These are phyloP conservation scores for Melanerpes aurifrons DNA, from an alignment of 2,113 vertebrate genomes.

Conservation along the genomic window DNA sequence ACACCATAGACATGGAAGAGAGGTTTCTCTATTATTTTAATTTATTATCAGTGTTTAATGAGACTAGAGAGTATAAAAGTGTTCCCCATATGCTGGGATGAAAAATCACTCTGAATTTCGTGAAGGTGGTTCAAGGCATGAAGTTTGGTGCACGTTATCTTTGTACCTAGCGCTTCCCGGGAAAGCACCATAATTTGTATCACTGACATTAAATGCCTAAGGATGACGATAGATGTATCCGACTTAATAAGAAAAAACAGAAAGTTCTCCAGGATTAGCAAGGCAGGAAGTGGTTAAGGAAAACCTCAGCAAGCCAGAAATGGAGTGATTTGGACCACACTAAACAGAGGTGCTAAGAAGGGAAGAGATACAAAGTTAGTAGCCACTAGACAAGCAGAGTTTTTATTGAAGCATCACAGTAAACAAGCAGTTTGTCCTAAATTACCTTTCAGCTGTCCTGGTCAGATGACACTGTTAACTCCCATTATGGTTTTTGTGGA, in stretches of 20 bases:
- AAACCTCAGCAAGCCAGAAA: accelerated
- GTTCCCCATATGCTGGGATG: neutral
- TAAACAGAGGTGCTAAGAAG: neutral
- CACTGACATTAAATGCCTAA: neutral
- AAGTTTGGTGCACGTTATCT: neutral
- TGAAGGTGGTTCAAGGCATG: neutral
- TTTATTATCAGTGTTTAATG: neutral
- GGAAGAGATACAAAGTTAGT: neutral
- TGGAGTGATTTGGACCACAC: neutral
- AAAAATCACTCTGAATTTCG: neutral
- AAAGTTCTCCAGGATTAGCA: neutral
- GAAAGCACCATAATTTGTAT: neutral
- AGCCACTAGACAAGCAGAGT: neutral
- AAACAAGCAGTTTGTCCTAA: neutral
- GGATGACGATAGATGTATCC: neutral
- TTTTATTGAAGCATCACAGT: neutral
- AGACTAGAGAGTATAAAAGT: neutral
- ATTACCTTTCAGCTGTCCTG: neutral
- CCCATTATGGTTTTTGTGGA: neutral
- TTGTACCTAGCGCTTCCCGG: neutral
- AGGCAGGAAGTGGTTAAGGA: neutral
- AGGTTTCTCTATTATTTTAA: neutral
- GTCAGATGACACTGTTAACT: neutral
- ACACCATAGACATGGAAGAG: neutral
- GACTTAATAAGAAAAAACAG: neutral